Percentiles rank a stretch among this genome's conserved stretches.
Evolutionary conservation across 2,888 invertebrate species (phyloP).

Genomic region (Rhagonycha lutea): DNA sequence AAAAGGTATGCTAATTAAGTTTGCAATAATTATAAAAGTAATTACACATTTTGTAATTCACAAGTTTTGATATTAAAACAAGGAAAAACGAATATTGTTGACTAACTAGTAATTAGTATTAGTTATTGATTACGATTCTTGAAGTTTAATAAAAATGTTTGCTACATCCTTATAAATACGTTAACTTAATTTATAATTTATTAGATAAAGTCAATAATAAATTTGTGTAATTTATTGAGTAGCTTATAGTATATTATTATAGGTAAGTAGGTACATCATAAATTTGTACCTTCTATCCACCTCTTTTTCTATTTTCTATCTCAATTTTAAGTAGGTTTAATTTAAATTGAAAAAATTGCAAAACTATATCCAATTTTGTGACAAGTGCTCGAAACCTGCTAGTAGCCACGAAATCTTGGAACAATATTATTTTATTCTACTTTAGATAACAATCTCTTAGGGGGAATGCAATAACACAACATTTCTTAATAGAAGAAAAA

Average conservation of each 20-base stretch:
- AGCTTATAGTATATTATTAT: too few species aligned
- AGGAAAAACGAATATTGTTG: too few species aligned
- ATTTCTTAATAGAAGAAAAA: neutral
- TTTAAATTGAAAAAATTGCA: neutral
- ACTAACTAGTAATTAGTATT: too few species aligned
- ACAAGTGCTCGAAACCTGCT: too few species aligned
- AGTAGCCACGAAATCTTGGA: too few species aligned
- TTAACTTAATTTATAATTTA: neutral
- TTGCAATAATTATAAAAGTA: too few species aligned
- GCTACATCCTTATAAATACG: neutral
- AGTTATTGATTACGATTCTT: too few species aligned
- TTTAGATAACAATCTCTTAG: neutral
- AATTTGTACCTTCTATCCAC: neutral
- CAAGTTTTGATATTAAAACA: too few species aligned
- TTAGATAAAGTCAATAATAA: neutral
- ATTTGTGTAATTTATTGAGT: neutral
- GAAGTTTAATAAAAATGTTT: neutral
- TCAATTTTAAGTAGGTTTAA: neutral
- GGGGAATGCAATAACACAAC: neutral
- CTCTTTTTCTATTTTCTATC: neutral
- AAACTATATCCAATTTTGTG: too few species aligned
- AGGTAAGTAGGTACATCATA: neutral
- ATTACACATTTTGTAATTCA: too few species aligned
- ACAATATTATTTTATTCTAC: neutral
- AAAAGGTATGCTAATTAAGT: too few species aligned